phyloP scores from a whole-genome alignment of 2,797 vertebrate species.

The Neomorphus geoffroyi region DNA sequence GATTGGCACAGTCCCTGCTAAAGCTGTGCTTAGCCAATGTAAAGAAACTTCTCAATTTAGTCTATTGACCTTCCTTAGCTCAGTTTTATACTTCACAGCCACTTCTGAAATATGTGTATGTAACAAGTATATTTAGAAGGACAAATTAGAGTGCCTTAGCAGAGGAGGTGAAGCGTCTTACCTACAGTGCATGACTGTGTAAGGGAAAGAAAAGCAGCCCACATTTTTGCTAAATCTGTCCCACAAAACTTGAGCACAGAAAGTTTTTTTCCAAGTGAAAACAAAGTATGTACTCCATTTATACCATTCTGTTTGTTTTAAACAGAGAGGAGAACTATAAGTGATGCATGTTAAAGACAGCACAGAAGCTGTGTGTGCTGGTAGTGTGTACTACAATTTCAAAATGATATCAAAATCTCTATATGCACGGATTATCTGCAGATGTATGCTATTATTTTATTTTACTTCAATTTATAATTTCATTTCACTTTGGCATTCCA shows the following conservation, averaged over 20 bases:
- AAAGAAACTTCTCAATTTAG: neutral
- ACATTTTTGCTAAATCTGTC: neutral
- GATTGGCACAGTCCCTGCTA: neutral
- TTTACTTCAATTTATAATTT: neutral
- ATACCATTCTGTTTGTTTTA: neutral
- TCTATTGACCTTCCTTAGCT: neutral
- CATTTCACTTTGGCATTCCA: slow-evolving; percentile 42
- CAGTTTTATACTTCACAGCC: neutral
- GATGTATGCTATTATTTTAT: neutral
- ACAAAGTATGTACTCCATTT: neutral
- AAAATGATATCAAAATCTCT: neutral
- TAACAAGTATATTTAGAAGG: neutral
- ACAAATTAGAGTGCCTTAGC: neutral
- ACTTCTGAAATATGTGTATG: neutral
- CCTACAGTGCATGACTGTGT: neutral
- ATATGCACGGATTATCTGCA: neutral
- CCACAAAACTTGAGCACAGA: neutral
- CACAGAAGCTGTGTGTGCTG: neutral
- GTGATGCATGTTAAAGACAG: neutral
- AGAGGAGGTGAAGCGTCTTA: neutral
- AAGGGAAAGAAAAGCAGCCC: neutral
- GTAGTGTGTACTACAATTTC: neutral
- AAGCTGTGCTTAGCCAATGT: neutral
- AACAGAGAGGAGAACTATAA: neutral
- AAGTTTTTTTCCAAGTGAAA: neutral